Conservation (phyloP, 1,140 invertebrate species). For the Drosophila subpulchrella region DNA sequence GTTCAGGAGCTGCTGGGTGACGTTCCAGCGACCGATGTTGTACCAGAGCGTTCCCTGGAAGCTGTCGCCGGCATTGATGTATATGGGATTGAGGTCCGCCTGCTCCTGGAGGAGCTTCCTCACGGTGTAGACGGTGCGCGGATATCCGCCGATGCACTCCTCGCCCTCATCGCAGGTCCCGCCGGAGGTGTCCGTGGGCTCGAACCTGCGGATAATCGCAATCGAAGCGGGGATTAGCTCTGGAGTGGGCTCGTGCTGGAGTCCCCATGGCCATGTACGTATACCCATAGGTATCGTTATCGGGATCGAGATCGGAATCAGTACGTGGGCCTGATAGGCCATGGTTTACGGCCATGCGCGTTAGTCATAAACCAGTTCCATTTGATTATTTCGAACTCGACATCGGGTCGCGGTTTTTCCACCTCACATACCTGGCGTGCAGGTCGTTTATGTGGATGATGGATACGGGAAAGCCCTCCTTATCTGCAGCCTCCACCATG, state of each 20-base stretch:
- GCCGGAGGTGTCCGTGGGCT: conserved; percentile 88
- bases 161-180: conserved; percentile 86
- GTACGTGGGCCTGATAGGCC: conserved; percentile 8
- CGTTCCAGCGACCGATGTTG: conserved; percentile 90
- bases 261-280: background rate
- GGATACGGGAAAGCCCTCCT: conserved; percentile 87
- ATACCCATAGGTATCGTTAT: conserved; percentile 15
- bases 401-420: background rate
- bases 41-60: conserved; percentile 95
- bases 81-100: conserved; percentile 87
- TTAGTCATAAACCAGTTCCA: conserved; percentile 16
- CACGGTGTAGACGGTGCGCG: conserved; percentile 88
- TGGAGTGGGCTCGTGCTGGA: conserved; percentile 7
- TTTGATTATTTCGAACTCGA: conserved; percentile 3
- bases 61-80: conserved; percentile 93
- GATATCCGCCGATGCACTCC: conserved; percentile 90
- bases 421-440: conserved; percentile 88
- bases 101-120: conserved; percentile 85
- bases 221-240: conserved; percentile 30
- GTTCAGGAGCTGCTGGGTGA: conserved; percentile 91
- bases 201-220: conserved; percentile 86
- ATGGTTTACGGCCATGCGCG: conserved; percentile 21
- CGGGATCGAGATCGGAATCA: conserved; percentile 33
- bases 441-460: conserved; percentile 93
- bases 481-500: conserved; percentile 42